A percentile compares a stretch with the other conserved stretches of the same genome.
phyloP scores from a whole-genome alignment of 2,797 vertebrate genomes.

The Phalloptychus januarius region DNA sequence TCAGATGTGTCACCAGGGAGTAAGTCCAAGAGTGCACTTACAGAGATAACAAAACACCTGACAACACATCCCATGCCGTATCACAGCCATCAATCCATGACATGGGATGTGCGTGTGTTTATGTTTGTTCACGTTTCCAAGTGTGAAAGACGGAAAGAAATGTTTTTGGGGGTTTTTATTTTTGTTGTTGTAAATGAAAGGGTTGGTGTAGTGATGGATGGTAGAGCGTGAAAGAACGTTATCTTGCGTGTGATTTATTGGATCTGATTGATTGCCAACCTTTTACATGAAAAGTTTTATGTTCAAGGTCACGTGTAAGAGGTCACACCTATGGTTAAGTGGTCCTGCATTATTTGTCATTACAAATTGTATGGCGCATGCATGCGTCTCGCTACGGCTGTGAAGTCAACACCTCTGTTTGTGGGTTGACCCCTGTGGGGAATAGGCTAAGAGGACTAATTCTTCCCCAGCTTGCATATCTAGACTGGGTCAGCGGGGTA shows the following conservation, averaged over 20 bases:
- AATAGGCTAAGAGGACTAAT: slow-evolving; percentile 77
- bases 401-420: slow-evolving; percentile 41
- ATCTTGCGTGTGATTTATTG: slow-evolving; percentile 69
- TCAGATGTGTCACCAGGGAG: slow-evolving; percentile 60
- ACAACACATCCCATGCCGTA: slow-evolving; percentile 48
- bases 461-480: slow-evolving; percentile 64
- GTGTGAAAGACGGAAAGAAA: slow-evolving; percentile 33
- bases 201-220: slow-evolving; percentile 72
- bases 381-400: slow-evolving; percentile 33
- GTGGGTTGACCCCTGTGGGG: slow-evolving; percentile 65
- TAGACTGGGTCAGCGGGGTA: slow-evolving; percentile 68
- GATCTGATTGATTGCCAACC: slow-evolving; percentile 69
- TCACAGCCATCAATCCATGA: slow-evolving; percentile 48
- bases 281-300: slow-evolving; percentile 59
- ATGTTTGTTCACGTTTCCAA: slow-evolving; percentile 28
- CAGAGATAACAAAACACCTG: slow-evolving; percentile 46
- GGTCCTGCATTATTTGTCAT: slow-evolving; percentile 68
- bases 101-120: slow-evolving; percentile 33
- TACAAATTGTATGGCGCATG: slow-evolving; percentile 26
- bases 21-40: slow-evolving; percentile 50
- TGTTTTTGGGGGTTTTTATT: slow-evolving; percentile 68
- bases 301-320: slow-evolving; percentile 73
- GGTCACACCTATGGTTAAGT: slow-evolving; percentile 75
- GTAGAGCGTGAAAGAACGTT: slow-evolving; percentile 48
- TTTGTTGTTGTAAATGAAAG: slow-evolving; percentile 71